Evolutionary conservation across 2,888 invertebrate genomes (phyloP).

Genomic region (Xanthorhoe designata): DNA sequence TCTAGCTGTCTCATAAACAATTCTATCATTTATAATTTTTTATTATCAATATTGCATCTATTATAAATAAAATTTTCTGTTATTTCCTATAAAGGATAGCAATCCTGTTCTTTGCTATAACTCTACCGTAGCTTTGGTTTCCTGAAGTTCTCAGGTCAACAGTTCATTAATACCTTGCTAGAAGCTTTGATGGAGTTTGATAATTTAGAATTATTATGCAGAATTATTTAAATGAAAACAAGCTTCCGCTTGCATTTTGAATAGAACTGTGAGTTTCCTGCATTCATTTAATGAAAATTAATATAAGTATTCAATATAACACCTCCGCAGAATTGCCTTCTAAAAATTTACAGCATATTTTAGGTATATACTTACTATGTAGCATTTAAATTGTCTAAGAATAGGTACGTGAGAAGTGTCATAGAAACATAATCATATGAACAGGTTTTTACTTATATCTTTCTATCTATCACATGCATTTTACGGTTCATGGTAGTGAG

Average conservation of each 20-base stretch:
- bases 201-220: conserved; percentile 18
- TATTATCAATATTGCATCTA: too few relatives aligned
- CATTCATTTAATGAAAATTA: conserved; percentile 10
- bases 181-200: conserved; percentile 8
- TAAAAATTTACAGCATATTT: too few relatives aligned
- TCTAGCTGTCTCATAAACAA: neutral
- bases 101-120: neutral
- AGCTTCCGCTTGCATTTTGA: conserved; percentile 16
- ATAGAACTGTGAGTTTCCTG: conserved; percentile 16
- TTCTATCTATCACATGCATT: neutral
- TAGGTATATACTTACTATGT: too few relatives aligned
- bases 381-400: neutral
- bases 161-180: conserved; percentile 3
- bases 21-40: too few relatives aligned
- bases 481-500: neutral
- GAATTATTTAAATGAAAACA: conserved; percentile 19
- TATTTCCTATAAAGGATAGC: too few relatives aligned
- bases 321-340: neutral
- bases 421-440: neutral
- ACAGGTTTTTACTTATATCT: neutral
- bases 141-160: neutral
- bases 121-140: neutral
- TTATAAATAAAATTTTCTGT: too few relatives aligned
- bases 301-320: too few relatives aligned
- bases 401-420: neutral